Conservation (phyloP, 64 coral and sea anemone genomes). For the Porites lutea region DNA sequence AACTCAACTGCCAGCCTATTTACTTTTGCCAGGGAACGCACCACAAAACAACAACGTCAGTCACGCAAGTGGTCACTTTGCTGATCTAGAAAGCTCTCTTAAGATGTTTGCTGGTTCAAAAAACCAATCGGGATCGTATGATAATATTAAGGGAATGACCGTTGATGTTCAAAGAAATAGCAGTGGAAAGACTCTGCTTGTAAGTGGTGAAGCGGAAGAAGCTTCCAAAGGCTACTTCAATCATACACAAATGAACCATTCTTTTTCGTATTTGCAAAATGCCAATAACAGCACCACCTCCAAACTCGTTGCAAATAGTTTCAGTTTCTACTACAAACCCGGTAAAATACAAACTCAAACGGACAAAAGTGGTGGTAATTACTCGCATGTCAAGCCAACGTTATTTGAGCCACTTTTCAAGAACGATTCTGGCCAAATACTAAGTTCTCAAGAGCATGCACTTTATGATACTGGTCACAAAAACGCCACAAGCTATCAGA, state of each 20-base stretch:
- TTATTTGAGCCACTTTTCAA: background rate
- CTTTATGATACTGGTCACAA: no score
- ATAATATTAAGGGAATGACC: background rate
- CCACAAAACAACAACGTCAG: background rate
- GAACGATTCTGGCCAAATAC: background rate
- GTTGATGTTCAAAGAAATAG: background rate
- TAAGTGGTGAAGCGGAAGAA: constrained; percentile 8
- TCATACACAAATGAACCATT: background rate
- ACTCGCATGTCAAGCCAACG: background rate
- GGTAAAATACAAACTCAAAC: background rate
- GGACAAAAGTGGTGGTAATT: background rate
- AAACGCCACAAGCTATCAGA: background rate
- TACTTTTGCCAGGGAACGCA: background rate
- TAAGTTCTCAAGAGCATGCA: no score
- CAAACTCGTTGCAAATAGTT: background rate
- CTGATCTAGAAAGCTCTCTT: background rate
- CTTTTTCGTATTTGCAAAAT: background rate
- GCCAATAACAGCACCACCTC: background rate
- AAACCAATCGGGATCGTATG: background rate
- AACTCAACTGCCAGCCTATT: background rate
- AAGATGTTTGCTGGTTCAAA: background rate
- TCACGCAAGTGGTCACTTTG: background rate
- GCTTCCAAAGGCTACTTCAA: background rate
- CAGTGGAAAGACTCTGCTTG: background rate
- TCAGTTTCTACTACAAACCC: background rate